Evolutionary conservation across 2,888 invertebrate genomes (phyloP).

Genomic region (Aphodius sticticus): DNA sequence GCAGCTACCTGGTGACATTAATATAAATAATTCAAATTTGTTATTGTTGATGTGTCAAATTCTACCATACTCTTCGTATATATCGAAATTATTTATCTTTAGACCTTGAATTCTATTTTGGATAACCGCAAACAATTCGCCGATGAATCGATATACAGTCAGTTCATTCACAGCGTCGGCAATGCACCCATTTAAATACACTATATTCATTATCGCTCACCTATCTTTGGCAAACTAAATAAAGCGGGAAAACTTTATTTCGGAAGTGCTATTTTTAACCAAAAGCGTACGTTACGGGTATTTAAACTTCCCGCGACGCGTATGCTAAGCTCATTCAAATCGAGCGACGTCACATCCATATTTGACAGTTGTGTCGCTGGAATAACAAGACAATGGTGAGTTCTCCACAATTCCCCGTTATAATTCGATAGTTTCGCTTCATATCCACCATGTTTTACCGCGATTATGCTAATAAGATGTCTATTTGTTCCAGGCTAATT

Average conservation of each 20-base stretch:
- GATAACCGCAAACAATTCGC: slow-evolving; percentile 13
- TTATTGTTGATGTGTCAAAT: no score
- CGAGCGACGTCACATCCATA: slow-evolving; percentile 37
- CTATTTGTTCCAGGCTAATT: slow-evolving; percentile 76
- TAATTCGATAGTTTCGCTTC: slow-evolving; percentile 22
- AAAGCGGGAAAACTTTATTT: neutral
- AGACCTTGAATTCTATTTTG: neutral
- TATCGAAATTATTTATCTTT: neutral
- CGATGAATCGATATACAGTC: neutral
- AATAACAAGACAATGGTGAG: slow-evolving; percentile 49
- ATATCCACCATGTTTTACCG: neutral
- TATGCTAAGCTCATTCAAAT: slow-evolving; percentile 32
- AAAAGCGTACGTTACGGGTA: slow-evolving; percentile 7
- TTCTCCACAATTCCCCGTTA: slow-evolving; percentile 23
- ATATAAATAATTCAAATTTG: no score
- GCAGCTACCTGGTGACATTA: no score
- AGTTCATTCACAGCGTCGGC: slow-evolving; percentile 15
- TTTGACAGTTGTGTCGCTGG: slow-evolving; percentile 49
- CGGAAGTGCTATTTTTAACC: slow-evolving; percentile 14
- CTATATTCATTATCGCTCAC: neutral
- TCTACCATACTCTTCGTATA: no score
- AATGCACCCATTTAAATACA: neutral
- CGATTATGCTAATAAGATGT: slow-evolving; percentile 25
- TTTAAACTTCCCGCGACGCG: slow-evolving; percentile 44
- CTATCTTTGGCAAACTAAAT: slow-evolving; percentile 18